A percentile compares a stretch with the other conserved stretches of the same genome.
Conservation (phyloP, 2,113 vertebrate genomes). For the Oplegnathus fasciatus region DNA sequence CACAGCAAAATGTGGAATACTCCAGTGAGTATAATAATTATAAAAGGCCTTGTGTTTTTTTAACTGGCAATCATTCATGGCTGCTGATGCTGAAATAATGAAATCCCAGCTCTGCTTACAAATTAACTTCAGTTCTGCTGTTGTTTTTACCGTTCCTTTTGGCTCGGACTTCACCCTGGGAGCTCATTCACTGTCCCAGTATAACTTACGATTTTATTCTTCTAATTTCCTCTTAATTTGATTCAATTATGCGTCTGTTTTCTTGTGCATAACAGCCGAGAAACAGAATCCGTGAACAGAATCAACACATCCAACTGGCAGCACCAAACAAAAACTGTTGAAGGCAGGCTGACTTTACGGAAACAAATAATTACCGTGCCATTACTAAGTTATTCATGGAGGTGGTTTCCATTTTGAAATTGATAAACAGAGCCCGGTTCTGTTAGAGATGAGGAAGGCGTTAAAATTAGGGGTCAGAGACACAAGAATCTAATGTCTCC, state of each 20-base stretch:
- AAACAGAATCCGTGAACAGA: constrained; percentile 12
- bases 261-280: constrained; percentile 5
- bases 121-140: background rate
- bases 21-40: background rate
- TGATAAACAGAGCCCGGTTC: background rate
- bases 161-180: background rate
- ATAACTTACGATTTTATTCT: constrained; percentile 3
- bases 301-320: constrained; percentile 1
- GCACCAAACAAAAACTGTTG: background rate
- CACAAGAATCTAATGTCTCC: background rate
- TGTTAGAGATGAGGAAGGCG: background rate
- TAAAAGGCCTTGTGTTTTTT: background rate
- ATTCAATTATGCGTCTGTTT: constrained; percentile 57
- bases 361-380: background rate
- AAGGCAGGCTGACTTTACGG: background rate
- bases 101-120: constrained; percentile 17
- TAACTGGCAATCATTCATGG: constrained; percentile 1
- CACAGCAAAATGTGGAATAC: background rate
- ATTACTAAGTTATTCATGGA: constrained; percentile 1
- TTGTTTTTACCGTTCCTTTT: background rate
- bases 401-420: constrained; percentile 1
- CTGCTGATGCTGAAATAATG: constrained; percentile 17
- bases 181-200: constrained; percentile 3
- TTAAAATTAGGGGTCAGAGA: background rate
- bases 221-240: constrained; percentile 31